Conservation (phyloP, 2,888 invertebrate species). For the Spilosoma lubricipeda region DNA sequence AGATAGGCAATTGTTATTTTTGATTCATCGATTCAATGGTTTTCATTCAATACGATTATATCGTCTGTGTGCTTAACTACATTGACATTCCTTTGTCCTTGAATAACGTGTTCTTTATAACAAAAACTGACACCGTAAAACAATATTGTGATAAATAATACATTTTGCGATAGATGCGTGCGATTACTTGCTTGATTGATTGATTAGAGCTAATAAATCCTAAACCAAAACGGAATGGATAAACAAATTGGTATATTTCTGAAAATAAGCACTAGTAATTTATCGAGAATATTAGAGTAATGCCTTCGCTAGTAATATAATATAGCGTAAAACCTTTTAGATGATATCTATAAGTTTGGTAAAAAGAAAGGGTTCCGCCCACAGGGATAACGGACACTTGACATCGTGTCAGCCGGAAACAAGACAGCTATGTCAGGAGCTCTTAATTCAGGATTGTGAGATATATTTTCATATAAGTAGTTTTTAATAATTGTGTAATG, state of each 20-base stretch:
- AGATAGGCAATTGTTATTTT: too few relatives aligned
- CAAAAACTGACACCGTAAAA: neutral
- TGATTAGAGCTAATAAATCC: neutral
- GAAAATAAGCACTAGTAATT: slow-evolving; percentile 1
- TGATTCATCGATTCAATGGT: too few relatives aligned
- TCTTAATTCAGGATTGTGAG: slow-evolving; percentile 16
- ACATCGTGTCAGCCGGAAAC: slow-evolving; percentile 20
- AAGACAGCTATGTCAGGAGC: slow-evolving; percentile 11
- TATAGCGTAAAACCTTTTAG: slow-evolving; percentile 3
- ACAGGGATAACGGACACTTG: slow-evolving; percentile 17
- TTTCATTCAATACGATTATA: neutral
- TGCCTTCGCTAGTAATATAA: slow-evolving; percentile 14
- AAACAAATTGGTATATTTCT: neutral
- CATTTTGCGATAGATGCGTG: neutral
- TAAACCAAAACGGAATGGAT: neutral
- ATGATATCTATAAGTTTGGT: slow-evolving; percentile 20
- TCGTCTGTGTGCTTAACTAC: neutral
- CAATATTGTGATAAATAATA: neutral
- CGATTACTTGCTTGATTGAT: neutral
- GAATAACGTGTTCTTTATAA: neutral
- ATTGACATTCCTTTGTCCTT: neutral
- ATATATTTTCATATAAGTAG: neutral
- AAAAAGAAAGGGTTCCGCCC: slow-evolving; percentile 17
- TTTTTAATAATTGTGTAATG: neutral
- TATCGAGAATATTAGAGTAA: slow-evolving; percentile 4